Evolutionary conservation across 2,113 vertebrate species (phyloP).

Genomic region (Cathartes aura): DNA sequence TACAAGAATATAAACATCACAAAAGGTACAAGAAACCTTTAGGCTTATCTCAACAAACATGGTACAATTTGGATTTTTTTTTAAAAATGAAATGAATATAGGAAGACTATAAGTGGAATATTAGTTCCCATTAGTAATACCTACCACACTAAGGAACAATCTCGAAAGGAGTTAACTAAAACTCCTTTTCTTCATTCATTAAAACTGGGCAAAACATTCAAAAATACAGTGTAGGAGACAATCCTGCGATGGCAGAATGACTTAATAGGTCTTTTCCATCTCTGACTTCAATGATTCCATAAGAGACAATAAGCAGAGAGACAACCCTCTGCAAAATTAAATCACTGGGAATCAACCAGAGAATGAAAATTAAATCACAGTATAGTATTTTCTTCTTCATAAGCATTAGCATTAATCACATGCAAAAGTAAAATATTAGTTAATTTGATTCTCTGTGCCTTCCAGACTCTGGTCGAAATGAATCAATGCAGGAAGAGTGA

Average conservation of each 20-base stretch:
- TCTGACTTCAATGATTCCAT: neutral
- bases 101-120: neutral
- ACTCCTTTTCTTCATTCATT: neutral
- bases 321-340: conserved; percentile 64
- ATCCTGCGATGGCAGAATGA: neutral
- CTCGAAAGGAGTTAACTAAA: neutral
- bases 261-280: conserved; percentile 35
- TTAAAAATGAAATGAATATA: neutral
- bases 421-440: conserved; percentile 72
- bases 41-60: neutral
- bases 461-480: conserved; percentile 55
- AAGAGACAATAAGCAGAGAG: conserved; percentile 67
- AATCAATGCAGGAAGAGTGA: conserved; percentile 58
- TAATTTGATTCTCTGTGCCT: conserved; percentile 71
- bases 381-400: conserved; percentile 65
- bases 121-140: neutral
- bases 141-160: neutral
- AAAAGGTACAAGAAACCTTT: neutral
- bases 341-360: conserved; percentile 61
- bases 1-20: neutral
- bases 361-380: conserved; percentile 70
- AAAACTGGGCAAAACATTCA: neutral
- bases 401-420: conserved; percentile 69
- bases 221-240: neutral
- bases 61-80: neutral